Conservation (phyloP, 2,888 invertebrate species). For the Camponotus fellah region DNA sequence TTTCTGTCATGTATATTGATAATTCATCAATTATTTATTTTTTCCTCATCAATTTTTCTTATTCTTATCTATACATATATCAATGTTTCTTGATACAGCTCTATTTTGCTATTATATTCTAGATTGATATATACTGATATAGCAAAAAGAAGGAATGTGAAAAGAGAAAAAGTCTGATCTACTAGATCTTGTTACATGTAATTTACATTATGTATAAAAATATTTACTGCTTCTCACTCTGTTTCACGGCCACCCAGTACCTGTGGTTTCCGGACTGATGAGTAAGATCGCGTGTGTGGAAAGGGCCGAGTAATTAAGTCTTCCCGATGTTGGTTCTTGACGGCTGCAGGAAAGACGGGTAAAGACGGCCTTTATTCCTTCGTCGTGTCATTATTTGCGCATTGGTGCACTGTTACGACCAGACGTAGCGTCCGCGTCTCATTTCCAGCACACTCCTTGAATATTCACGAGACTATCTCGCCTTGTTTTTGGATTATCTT, state of each 20-base stretch:
- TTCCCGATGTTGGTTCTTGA: slow-evolving; percentile 71
- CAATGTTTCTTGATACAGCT: neutral
- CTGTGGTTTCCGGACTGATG: slow-evolving; percentile 82
- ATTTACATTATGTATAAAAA: neutral
- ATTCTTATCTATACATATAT: neutral
- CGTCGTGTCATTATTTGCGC: slow-evolving; percentile 83
- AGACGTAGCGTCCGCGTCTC: slow-evolving; percentile 63
- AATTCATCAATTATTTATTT: neutral
- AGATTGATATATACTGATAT: neutral
- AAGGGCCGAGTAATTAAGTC: slow-evolving; percentile 83
- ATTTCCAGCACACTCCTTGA: slow-evolving; percentile 69
- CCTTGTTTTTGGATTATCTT: slow-evolving; percentile 70
- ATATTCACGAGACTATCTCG: slow-evolving; percentile 81
- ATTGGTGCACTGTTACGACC: slow-evolving; percentile 82
- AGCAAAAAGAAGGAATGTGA: neutral
- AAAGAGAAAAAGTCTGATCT: neutral
- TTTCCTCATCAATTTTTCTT: neutral
- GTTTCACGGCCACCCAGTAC: slow-evolving; percentile 63
- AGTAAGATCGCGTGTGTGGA: slow-evolving; percentile 84
- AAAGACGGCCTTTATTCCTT: slow-evolving; percentile 81
- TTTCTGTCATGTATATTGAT: neutral
- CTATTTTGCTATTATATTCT: neutral
- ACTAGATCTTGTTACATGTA: neutral
- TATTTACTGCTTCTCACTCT: slow-evolving; percentile 27
- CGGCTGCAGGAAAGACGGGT: slow-evolving; percentile 72